Evolutionary conservation across 2,888 invertebrate genomes (phyloP), one percentile per base, ranked within the genome.

Genomic region (Apomyelois bistriatella): DNA sequence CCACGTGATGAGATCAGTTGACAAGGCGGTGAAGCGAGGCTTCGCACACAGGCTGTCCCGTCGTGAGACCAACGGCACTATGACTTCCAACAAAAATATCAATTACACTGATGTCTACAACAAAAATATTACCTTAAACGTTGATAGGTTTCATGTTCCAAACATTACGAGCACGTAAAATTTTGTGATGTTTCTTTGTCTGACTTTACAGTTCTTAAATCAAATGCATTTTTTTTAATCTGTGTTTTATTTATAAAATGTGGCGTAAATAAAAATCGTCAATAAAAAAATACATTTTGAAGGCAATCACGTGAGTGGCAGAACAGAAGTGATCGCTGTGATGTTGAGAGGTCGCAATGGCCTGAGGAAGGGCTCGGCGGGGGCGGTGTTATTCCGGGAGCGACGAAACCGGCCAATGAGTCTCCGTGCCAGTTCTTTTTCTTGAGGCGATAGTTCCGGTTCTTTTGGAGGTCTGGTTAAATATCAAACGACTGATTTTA

Each of bases 391-490:
- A 57, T 79, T 79, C 48, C 74, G 70, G 0, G 85, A 85, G 15
- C 87, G 75, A 36, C 85, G 77, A 59, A 82, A 82, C 6, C 86
- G 73, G 1, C 85, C 85, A 40, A 86, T 85, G 13, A 87, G 75
- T 53, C 76, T 70, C 12, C 78, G 78, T 0, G 86, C 85, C 28
- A 88, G 59, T 36, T 85, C 82, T 56, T 72, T 73, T 56, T 87
- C 87, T 36, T 79, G 77, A 0, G 78, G 77, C 1, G 79, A 75
- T 32, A 85, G 57, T 53, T 79, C 80, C 0, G 84, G 81, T 51
- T 79, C 74, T 16, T 66, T 66, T 6, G 81, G 79, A 13, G 85
- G 81, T 48, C 87, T 87, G 59, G 7, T 8, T 40, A 48, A 37
- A 16, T 5, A 22, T 22, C n/a, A n/a, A n/a, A n/a, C n/a, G n/a